A percentile compares a stretch with the other conserved stretches of the same genome.
Evolutionary conservation across 2,888 invertebrate genomes (phyloP).

Genomic region (Catocala sponsa): DNA sequence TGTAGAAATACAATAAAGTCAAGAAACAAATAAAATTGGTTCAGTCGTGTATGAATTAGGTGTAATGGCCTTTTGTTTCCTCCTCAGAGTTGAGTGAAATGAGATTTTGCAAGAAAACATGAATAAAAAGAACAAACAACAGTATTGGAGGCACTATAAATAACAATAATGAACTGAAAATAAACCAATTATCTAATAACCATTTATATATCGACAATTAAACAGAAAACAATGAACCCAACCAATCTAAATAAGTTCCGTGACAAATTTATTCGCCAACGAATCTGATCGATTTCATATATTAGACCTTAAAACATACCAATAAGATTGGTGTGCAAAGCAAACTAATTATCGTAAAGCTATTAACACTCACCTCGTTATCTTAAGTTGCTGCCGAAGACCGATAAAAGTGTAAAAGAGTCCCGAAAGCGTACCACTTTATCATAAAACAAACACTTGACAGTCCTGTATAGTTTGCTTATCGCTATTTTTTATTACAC

Average conservation of each 20-base stretch:
- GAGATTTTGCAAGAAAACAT: too few relatives aligned
- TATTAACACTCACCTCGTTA: slow-evolving; percentile 85
- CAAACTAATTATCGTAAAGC: slow-evolving; percentile 82
- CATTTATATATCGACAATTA: not conserved
- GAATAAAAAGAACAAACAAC: not conserved
- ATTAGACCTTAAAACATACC: slow-evolving; percentile 44
- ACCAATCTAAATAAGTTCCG: too few relatives aligned
- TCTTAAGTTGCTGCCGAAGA: slow-evolving; percentile 74
- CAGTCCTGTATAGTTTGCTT: slow-evolving; percentile 55
- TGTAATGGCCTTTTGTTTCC: slow-evolving; percentile 1
- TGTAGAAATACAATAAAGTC: not conserved
- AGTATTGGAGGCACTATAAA: not conserved
- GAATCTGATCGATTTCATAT: slow-evolving; percentile 11
- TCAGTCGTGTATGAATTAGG: not conserved
- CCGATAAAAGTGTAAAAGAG: slow-evolving; percentile 67
- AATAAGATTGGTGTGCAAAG: slow-evolving; percentile 51
- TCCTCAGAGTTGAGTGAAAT: not conserved
- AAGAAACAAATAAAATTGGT: not conserved
- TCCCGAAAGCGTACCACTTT: slow-evolving; percentile 70
- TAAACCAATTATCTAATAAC: not conserved
- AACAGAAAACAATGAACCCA: too few relatives aligned
- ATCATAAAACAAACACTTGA: slow-evolving; percentile 78
- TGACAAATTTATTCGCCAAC: slow-evolving; percentile 5
- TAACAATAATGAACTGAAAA: not conserved
- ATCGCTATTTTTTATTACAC: slow-evolving; percentile 72